Percentiles rank a stretch among this genome's conserved stretches.
phyloP scores from a whole-genome alignment of 2,113 vertebrate species.

The Ceratotherium simum region DNA sequence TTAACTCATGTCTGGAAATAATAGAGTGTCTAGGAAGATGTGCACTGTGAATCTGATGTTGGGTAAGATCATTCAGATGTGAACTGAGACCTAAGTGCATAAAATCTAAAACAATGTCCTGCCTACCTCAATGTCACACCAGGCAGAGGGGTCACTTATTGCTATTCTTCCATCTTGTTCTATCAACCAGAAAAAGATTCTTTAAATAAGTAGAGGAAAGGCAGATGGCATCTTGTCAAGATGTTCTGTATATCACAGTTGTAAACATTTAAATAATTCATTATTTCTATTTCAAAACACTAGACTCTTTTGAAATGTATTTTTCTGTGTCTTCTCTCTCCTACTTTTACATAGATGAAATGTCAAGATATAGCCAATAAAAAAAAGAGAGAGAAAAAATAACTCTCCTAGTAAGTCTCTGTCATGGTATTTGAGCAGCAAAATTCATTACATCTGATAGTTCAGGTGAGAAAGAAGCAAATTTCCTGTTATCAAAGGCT shows the following conservation, averaged over 20 bases:
- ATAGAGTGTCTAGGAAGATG: not conserved
- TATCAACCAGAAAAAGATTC: not conserved
- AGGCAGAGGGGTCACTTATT: not conserved
- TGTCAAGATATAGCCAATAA: not conserved
- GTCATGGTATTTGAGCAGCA: not conserved
- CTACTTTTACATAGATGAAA: not conserved
- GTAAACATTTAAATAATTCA: slow-evolving; percentile 48
- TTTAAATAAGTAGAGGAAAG: slow-evolving; percentile 23
- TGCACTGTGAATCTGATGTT: not conserved
- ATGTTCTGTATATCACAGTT: not conserved
- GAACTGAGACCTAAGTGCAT: not conserved
- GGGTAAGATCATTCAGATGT: not conserved
- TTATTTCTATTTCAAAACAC: slow-evolving; percentile 43
- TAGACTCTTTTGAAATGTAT: not conserved
- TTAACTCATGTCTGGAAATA: not conserved
- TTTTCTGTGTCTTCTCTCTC: not conserved
- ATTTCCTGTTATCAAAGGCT: not conserved
- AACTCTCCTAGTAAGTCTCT: not conserved
- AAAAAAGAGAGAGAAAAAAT: not conserved
- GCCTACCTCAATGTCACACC: not conserved
- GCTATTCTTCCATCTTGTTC: not conserved
- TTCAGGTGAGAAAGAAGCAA: not conserved
- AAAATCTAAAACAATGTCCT: not conserved
- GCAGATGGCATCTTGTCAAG: not conserved
- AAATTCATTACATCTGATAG: not conserved